Evolutionary conservation across 2,888 invertebrate genomes (phyloP).

Genomic region (Heterodera filipjevi): DNA sequence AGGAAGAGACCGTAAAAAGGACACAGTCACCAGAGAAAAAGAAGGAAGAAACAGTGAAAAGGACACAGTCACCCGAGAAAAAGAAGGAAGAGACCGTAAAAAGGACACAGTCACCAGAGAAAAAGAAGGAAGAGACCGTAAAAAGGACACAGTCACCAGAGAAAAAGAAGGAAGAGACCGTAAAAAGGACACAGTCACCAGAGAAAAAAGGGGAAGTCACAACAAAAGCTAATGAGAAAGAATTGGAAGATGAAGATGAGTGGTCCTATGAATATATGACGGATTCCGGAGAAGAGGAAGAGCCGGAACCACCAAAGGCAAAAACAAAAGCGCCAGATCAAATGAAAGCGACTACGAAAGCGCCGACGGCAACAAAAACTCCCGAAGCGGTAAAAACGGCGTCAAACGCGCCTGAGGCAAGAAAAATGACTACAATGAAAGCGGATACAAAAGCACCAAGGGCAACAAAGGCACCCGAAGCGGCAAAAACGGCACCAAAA

Average conservation of each 20-base stretch:
- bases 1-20: background rate
- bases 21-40: constrained; percentile 7
- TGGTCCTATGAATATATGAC: constrained; percentile 30
- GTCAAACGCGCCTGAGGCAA: background rate
- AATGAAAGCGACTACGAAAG: background rate
- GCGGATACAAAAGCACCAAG: background rate
- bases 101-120: background rate
- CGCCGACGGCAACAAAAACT: background rate
- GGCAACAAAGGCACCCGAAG: background rate
- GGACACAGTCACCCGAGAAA: constrained; percentile 2
- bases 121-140: constrained; percentile 5
- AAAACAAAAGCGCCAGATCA: background rate
- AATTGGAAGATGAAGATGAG: constrained; percentile 26
- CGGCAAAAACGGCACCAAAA: background rate
- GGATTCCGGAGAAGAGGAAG: constrained; percentile 20
- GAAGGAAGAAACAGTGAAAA: background rate
- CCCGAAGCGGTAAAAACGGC: background rate
- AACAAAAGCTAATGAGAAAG: constrained; percentile 5
- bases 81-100: background rate
- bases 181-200: constrained; percentile 15
- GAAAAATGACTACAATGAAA: background rate
- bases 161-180: constrained; percentile 16
- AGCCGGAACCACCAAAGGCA: background rate
- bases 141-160: background rate
- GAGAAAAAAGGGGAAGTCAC: background rate